Percentiles rank a stretch among this genome's conserved stretches.
Conservation (phyloP, 2,113 vertebrate species). For the Oryzias celebensis region DNA sequence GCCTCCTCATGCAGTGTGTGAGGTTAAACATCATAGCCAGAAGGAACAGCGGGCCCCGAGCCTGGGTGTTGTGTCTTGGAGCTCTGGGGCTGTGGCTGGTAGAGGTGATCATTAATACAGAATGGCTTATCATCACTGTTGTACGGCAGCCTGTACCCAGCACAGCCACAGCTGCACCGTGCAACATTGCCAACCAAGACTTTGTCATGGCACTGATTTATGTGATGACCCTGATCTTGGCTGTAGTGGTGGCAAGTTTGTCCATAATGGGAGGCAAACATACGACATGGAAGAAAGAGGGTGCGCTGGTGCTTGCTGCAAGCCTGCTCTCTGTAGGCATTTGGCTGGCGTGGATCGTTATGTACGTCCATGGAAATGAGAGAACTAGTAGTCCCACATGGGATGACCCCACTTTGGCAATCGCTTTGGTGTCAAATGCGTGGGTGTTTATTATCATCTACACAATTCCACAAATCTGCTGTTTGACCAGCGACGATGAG, state of each 20-base stretch:
- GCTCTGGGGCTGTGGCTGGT: slow-evolving; percentile 83
- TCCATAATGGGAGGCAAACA: slow-evolving; percentile 77
- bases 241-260: slow-evolving; percentile 70
- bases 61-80: slow-evolving; percentile 78
- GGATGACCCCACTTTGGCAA: slow-evolving; percentile 91
- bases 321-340: slow-evolving; percentile 80
- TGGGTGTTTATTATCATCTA: slow-evolving; percentile 86
- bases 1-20: slow-evolving; percentile 83
- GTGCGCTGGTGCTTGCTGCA: slow-evolving; percentile 77
- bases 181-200: slow-evolving; percentile 83
- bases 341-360: slow-evolving; percentile 90
- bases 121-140: slow-evolving; percentile 94
- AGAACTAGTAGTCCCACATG: slow-evolving; percentile 62
- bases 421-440: slow-evolving; percentile 87
- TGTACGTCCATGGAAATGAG: slow-evolving; percentile 88
- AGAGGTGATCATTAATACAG: slow-evolving; percentile 90
- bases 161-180: slow-evolving; percentile 57
- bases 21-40: slow-evolving; percentile 83
- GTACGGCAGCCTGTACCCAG: slow-evolving; percentile 47
- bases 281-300: slow-evolving; percentile 81
- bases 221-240: slow-evolving; percentile 86
- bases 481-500: slow-evolving; percentile 63
- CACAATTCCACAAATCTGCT: slow-evolving; percentile 85
- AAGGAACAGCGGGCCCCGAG: slow-evolving; percentile 70
- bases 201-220: slow-evolving; percentile 94